Evolutionary conservation across 2,113 vertebrate genomes (phyloP).

Genomic region (Larimichthys polyactis): DNA sequence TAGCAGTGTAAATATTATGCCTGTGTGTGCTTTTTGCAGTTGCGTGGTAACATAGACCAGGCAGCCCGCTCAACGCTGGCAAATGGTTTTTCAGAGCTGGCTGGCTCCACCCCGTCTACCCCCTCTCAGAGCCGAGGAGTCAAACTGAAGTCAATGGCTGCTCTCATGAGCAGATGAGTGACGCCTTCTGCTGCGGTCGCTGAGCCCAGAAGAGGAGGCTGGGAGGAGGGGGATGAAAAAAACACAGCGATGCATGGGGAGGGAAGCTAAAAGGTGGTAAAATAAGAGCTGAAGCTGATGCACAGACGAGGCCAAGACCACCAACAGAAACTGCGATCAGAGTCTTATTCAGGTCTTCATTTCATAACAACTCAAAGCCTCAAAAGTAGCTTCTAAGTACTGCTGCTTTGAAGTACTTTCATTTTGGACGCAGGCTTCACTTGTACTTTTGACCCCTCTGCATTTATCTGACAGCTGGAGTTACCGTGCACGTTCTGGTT

Average conservation of each 20-base stretch:
- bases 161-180: slow-evolving; percentile 81
- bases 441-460: neutral
- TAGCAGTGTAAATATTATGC: slow-evolving; percentile 86
- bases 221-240: neutral
- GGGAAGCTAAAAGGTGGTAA: slow-evolving; percentile 61
- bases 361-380: neutral
- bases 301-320: slow-evolving; percentile 63
- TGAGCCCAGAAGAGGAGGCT: neutral
- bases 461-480: neutral
- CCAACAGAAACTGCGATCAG: slow-evolving; percentile 53
- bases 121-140: slow-evolving; percentile 53
- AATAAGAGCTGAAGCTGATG: slow-evolving; percentile 48
- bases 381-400: neutral
- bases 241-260: slow-evolving; percentile 5
- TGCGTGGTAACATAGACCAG: slow-evolving; percentile 82
- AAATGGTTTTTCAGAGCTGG: slow-evolving; percentile 54
- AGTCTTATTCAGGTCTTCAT: slow-evolving; percentile 9
- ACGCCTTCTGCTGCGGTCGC: slow-evolving; percentile 73
- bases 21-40: slow-evolving; percentile 80
- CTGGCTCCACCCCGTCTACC: slow-evolving; percentile 72
- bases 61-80: slow-evolving; percentile 72
- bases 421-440: neutral
- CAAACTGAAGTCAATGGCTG: slow-evolving; percentile 77
- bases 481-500: neutral
- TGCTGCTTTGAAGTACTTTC: neutral